Evolutionary conservation across 2,888 invertebrate genomes (phyloP).

Genomic region (Polyommatus icarus): DNA sequence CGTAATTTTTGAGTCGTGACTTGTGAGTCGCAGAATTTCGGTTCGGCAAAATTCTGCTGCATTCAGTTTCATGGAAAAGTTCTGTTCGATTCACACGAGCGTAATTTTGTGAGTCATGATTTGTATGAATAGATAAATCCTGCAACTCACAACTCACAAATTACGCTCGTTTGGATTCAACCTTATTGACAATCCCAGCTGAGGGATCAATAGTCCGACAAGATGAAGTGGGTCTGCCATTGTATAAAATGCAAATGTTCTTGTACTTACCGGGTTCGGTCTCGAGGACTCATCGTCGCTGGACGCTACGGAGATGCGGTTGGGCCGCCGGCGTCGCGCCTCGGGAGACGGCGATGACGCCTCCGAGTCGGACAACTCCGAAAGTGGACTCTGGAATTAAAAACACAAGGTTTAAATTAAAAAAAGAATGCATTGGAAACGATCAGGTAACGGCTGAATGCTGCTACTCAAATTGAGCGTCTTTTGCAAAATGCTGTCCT

Average conservation of each 20-base stretch:
- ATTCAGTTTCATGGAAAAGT: no score
- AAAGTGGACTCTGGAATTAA: conserved; percentile 72
- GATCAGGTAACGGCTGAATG: neutral
- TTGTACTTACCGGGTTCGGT: conserved; percentile 54
- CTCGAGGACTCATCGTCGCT: conserved; percentile 68
- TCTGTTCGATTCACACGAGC: no score
- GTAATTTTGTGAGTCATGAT: no score
- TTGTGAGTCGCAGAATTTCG: no score
- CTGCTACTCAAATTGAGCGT: neutral
- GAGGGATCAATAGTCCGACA: neutral
- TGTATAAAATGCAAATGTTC: conserved; percentile 14
- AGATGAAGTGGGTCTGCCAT: neutral
- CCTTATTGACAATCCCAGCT: no score
- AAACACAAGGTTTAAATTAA: conserved; percentile 18
- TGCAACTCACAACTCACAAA: no score
- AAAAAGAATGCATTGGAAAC: neutral
- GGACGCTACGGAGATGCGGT: conserved; percentile 67
- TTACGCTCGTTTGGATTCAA: no score
- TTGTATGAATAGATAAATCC: no score
- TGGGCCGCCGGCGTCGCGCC: conserved; percentile 56
- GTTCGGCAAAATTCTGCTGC: no score
- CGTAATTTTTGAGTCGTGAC: no score
- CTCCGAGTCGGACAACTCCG: conserved; percentile 82
- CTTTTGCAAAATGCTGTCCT: neutral
- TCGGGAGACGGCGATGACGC: conserved; percentile 65